Evolutionary conservation across 2,113 vertebrate genomes (phyloP), one percentile per base, ranked within the genome.

Genomic region (Tamias sibiricus): DNA sequence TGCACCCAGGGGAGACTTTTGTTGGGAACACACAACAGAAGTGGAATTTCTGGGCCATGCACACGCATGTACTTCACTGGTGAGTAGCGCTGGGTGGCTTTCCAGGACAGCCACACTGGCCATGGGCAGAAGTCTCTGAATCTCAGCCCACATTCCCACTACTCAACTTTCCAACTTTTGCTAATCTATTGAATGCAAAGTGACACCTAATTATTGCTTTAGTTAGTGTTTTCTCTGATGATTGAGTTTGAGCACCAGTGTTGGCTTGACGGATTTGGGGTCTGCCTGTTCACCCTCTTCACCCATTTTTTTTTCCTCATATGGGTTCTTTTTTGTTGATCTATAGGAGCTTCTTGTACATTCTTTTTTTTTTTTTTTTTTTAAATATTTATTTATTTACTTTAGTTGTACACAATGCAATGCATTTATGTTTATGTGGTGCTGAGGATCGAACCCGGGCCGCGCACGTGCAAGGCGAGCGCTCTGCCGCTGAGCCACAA

Each of bases 1-100:
- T 0, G 2, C 17, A 32, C 20, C 20, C 0, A 0, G 35, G 40
- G 12, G 13, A 82, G 64, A n/a, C 13, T 9, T 24, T 0, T 22
- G 22, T 8, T 74, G 91, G 44, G 40, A 66, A 64, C 35, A 8
- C 1, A 52, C 10, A 68, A 37, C 3, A 26, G 47, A 52, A 28
- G 1, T 5, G 26, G 49, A 32, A n/a, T 82, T 76, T 54, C 81
- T 47, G n/a, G 37, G 24, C 3, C 4, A 8, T 12, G 24, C 26
- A 7, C 75, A 54, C 0, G 0, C 0, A 24, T 10, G 47, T 11
- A 7, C 86, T 19, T 75, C 81, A 74, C 2, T 20, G 28, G 1
- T 19, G 64, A 59, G 66, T 0, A 14, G 14, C 20, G 59, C 10
- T 16, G 6, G 12, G 19, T 4, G 54, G 80, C 16, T 62, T 26